Evolutionary conservation across 2,797 vertebrate genomes (phyloP), one percentile per base, ranked within the genome.

Genomic region (Pelobates cultripes): DNA sequence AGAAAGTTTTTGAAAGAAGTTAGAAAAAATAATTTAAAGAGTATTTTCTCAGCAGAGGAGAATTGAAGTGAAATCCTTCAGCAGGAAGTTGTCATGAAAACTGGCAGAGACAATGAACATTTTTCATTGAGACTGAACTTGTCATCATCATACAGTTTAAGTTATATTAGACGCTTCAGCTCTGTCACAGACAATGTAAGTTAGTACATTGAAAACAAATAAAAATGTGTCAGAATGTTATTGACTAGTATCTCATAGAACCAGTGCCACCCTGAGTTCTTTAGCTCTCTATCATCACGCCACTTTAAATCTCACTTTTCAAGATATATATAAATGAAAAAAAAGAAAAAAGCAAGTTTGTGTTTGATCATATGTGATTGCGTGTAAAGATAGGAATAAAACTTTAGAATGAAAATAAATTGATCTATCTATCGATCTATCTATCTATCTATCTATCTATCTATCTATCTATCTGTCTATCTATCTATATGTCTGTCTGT

Each of bases 221-320:
- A 42, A 81, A 81, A 81, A 75, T n/a, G 66, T 75, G 72, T 75
- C 57, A 74, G 68, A 45, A 81, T 70, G 63, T 70, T 63, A 81
- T 70, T 70, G 66, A 81, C 64, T 75, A 70, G 66, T 70, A 61
- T 60, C 63, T 74, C 8, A 47, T 2, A 15, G 57, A 51, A 51
- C 47, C 47, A 51, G 47, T 10, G 47, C 47, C 47, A 5, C 10
- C 10, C 10, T 5, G 47, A 51, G 47, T 51, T 51, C 1, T 51
- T 51, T 51, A 51, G 47, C 47, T 5, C 47, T 51, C 47, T 5
- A 2, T 51, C 10, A 51, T 10, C 47, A 51, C 10, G 3, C 10
- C 10, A 51, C 47, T 60, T 60, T 60, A 13, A 60, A 15, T 15
- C 10, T 60, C 15, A 60, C 7, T n/a, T 51, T 51, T 51, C 47